Percentiles rank a stretch among this genome's conserved stretches.
These are phyloP conservation scores for Sigmodon hispidus DNA, from an alignment of 2,113 vertebrate genomes.

Conservation along the genomic window DNA sequence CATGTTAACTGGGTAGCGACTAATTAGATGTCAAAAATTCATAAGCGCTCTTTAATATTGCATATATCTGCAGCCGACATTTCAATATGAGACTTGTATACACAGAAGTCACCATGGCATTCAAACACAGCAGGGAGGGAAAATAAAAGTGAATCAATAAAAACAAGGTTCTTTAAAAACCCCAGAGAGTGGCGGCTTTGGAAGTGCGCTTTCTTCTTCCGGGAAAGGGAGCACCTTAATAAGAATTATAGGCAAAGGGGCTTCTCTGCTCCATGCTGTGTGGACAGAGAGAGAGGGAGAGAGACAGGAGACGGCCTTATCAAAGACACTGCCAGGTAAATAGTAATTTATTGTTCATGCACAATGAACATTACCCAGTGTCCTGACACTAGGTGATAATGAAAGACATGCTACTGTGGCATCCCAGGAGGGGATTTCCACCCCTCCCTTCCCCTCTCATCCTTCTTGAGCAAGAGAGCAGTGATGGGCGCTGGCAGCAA, in stretches of 20 bases:
- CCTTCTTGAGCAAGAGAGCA: conserved; percentile 88
- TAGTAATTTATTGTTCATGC: conserved; percentile 94
- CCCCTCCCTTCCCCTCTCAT: conserved; percentile 85
- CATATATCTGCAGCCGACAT: conserved; percentile 97
- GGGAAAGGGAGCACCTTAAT: conserved; percentile 91
- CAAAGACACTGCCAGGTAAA: conserved; percentile 94
- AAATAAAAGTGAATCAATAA: conserved; percentile 92
- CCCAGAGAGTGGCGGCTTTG: conserved; percentile 90
- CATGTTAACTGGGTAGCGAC: conserved; percentile 98
- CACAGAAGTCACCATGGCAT: conserved; percentile 94
- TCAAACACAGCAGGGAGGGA: conserved; percentile 90
- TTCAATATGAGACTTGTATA: conserved; percentile 98
- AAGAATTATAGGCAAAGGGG: conserved; percentile 89
- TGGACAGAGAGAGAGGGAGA: conserved; percentile 86
- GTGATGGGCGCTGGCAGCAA: conserved; percentile 90
- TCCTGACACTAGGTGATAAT: conserved; percentile 92
- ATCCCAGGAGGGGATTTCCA: conserved; percentile 87
- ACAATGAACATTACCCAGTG: conserved; percentile 92
- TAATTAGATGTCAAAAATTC: conserved; percentile 99
- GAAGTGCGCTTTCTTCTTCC: conserved; percentile 91
- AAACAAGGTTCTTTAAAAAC: conserved; percentile 93
- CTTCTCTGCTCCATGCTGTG: conserved; percentile 82
- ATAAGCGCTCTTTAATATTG: conserved; percentile 99
- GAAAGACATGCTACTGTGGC: conserved; percentile 91
- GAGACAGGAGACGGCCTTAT: conserved; percentile 89